Conservation (phyloP, 2,113 vertebrate species). For the Anser brachyrhynchus region DNA sequence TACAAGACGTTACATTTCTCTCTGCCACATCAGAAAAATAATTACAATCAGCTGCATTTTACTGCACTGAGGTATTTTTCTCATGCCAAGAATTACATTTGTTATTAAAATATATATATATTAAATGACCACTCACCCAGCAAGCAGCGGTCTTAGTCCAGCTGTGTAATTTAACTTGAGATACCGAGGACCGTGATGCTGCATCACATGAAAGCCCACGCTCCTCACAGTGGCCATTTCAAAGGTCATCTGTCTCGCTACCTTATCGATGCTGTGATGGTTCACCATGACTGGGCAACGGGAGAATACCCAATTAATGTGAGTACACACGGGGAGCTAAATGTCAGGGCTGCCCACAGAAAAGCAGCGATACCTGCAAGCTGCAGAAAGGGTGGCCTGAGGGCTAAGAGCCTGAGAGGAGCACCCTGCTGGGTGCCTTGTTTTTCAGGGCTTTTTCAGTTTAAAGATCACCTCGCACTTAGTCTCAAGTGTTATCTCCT, state of each 20-base stretch:
- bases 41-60: background rate
- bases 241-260: background rate
- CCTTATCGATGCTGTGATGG: no score
- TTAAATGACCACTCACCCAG: background rate
- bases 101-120: background rate
- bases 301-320: background rate
- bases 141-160: background rate
- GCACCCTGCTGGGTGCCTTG: fast-evolving
- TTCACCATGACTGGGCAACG: background rate
- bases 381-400: background rate
- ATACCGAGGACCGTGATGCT: background rate
- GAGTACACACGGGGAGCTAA: background rate
- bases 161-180: background rate
- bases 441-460: background rate
- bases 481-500: background rate
- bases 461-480: background rate
- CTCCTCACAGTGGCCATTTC: background rate
- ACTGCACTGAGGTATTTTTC: background rate
- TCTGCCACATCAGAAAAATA: background rate
- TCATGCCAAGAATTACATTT: background rate
- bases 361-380: no score
- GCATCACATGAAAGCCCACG: background rate
- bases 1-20: background rate
- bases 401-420: background rate
- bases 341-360: background rate